These are phyloP conservation scores for Nomada fabriciana DNA, from an alignment of 2,888 invertebrate genomes.

Conservation along the genomic window DNA sequence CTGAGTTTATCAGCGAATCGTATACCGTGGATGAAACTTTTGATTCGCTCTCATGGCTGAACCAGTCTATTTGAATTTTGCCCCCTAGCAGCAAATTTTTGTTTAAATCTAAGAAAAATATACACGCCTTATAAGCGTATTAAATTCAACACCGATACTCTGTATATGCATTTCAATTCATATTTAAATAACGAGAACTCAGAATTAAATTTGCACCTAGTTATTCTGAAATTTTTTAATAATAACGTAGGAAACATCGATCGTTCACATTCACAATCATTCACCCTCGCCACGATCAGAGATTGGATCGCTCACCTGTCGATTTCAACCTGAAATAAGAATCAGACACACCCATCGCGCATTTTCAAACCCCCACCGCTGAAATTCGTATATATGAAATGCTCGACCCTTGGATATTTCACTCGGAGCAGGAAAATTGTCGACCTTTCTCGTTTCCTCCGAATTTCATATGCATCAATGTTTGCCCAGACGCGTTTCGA, in stretches of 20 bases:
- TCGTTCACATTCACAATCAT: neutral
- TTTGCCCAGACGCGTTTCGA: conserved; percentile 28
- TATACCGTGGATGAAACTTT: neutral
- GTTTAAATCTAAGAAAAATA: neutral
- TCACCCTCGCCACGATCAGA: neutral
- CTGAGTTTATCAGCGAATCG: conserved; percentile 29
- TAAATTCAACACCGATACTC: neutral
- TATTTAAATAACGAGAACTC: no score
- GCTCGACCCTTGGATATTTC: conserved; percentile 48
- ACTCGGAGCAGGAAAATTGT: conserved; percentile 36
- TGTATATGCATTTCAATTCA: no score
- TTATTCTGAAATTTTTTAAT: no score
- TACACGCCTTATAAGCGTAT: neutral
- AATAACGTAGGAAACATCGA: neutral
- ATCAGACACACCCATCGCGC: neutral
- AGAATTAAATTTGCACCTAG: no score
- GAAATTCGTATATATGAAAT: conserved; percentile 43
- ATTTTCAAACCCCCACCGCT: neutral
- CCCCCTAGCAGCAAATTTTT: no score
- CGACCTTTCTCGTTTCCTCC: conserved; percentile 30
- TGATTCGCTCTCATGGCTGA: neutral
- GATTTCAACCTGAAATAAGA: neutral
- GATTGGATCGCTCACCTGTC: neutral
- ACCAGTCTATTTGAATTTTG: neutral
- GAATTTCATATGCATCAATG: conserved; percentile 45